Percentiles rank a stretch among this genome's conserved stretches.
phyloP scores from a whole-genome alignment of 2,888 invertebrate genomes.

The Phaonia tiefii region DNA sequence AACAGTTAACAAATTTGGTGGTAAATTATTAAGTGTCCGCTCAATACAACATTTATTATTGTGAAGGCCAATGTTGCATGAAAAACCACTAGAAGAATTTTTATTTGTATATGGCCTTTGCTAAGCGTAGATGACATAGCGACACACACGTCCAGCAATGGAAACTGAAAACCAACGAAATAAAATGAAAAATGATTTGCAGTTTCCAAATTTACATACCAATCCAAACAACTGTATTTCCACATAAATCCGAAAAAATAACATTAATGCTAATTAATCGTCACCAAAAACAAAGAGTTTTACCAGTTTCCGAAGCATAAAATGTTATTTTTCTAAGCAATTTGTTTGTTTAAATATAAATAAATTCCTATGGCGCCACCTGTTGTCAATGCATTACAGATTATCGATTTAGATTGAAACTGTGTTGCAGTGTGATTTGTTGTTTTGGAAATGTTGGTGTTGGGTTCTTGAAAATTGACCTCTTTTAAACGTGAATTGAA shows the following conservation, averaged over 20 bases:
- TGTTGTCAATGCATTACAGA: slow-evolving; percentile 46
- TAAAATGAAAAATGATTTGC: slow-evolving; percentile 9
- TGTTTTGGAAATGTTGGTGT: not conserved
- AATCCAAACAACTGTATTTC: too few relatives aligned
- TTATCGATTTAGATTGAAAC: slow-evolving; percentile 1
- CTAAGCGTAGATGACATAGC: not conserved
- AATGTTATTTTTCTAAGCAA: not conserved
- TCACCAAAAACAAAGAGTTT: not conserved
- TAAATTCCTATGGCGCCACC: slow-evolving; percentile 57
- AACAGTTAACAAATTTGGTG: not conserved
- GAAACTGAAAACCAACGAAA: not conserved
- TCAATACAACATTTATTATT: slow-evolving; percentile 16
- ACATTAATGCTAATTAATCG: slow-evolving; percentile 23
- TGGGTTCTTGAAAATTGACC: not conserved
- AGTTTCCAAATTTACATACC: not conserved
- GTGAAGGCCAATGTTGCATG: slow-evolving; percentile 17
- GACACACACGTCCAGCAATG: not conserved
- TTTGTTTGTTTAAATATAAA: slow-evolving; percentile 2
- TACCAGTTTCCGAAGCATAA: not conserved
- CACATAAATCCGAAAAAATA: not conserved
- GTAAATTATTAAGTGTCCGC: slow-evolving; percentile 27
- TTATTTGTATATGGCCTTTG: slow-evolving; percentile 3
- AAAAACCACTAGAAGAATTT: slow-evolving; percentile 11
- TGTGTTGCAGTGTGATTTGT: not conserved
- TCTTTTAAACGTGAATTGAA: not conserved